These are phyloP conservation scores for Antheraea pernyi DNA, from an alignment of 1,140 invertebrate genomes.

Conservation along the genomic window DNA sequence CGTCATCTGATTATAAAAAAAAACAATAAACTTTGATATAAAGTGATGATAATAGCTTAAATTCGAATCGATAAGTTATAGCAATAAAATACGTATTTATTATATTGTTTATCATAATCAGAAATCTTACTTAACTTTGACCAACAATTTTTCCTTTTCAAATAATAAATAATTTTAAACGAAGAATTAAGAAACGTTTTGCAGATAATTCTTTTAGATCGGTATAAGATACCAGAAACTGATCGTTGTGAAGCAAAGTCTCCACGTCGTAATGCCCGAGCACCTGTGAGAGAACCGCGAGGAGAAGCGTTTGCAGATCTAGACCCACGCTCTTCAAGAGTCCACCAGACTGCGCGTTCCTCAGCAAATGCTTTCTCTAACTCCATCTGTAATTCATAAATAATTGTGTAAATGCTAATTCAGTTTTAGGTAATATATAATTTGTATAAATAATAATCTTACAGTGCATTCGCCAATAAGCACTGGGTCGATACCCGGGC, in stretches of 20 bases:
- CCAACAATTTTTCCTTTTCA: too few species aligned
- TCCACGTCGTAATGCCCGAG: conserved; percentile 81
- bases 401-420: background rate
- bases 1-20: conserved; percentile 79
- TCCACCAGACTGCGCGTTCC: conserved; percentile 92
- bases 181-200: too few species aligned
- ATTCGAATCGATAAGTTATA: too few species aligned
- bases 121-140: too few species aligned
- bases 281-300: conserved; percentile 86
- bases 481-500: conserved; percentile 88
- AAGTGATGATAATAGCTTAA: background rate
- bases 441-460: conserved; percentile 54
- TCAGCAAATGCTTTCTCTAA: conserved; percentile 90
- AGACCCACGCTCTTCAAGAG: conserved; percentile 88
- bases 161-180: too few species aligned
- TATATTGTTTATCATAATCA: too few species aligned
- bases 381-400: conserved; percentile 57
- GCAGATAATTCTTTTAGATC: background rate
- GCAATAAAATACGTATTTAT: too few species aligned
- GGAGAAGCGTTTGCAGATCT: conserved; percentile 89
- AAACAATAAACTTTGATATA: background rate
- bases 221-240: conserved; percentile 78
- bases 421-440: background rate
- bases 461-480: conserved; percentile 92
- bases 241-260: conserved; percentile 85